A percentile compares a stretch with the other conserved stretches of the same genome.
These are phyloP conservation scores for Polyommatus iphigenia DNA, from an alignment of 2,888 invertebrate genomes.

Conservation along the genomic window DNA sequence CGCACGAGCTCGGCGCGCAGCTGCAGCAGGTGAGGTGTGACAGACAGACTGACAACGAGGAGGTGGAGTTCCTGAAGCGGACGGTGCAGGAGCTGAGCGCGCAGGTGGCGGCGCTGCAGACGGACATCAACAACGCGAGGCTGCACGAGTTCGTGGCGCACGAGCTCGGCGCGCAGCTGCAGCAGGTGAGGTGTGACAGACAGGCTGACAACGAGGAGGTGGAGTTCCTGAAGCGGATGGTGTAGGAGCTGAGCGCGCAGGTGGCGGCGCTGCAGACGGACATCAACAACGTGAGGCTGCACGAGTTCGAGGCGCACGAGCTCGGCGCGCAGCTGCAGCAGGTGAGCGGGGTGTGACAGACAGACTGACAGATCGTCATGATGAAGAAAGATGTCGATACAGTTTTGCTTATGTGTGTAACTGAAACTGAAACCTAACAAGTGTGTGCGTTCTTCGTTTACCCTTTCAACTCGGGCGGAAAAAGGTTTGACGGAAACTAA, in stretches of 20 bases:
- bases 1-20: conserved; percentile 82
- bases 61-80: conserved; percentile 81
- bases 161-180: conserved; percentile 80
- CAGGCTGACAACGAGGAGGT: not conserved
- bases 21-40: conserved; percentile 68
- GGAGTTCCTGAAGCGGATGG: conserved; percentile 84
- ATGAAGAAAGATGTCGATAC: too few relatives aligned
- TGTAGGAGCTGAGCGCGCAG: conserved; percentile 82
- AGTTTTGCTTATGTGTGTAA: too few relatives aligned
- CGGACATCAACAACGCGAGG: conserved; percentile 82
- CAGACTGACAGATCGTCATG: not conserved
- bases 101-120: conserved; percentile 83
- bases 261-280: conserved; percentile 85
- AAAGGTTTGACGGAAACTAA: too few relatives aligned
- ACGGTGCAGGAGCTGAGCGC: conserved; percentile 83
- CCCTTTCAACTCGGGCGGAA: too few relatives aligned
- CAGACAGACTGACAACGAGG: too few relatives aligned
- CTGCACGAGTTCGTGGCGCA: conserved; percentile 86
- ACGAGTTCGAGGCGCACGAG: conserved; percentile 87
- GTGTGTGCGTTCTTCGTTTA: too few relatives aligned
- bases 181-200: conserved; percentile 61
- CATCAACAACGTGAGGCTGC: conserved; percentile 81
- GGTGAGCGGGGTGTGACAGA: conserved; percentile 50
- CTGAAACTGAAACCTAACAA: too few relatives aligned
- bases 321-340: conserved; percentile 78